Evolutionary conservation across 2,113 vertebrate species (phyloP).

Genomic region (Penelope pileata): DNA sequence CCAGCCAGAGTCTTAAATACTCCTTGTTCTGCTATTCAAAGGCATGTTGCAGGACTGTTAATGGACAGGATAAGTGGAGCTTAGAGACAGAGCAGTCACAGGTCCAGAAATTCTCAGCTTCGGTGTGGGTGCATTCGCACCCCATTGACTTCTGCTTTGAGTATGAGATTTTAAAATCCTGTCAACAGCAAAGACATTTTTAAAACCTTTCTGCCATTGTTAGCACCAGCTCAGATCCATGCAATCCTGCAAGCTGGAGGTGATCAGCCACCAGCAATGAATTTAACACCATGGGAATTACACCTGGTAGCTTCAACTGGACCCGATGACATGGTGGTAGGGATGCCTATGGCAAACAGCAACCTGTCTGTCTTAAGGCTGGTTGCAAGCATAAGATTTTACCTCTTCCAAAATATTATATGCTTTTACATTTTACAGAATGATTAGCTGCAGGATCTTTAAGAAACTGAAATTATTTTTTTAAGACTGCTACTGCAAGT

Average conservation of each 20-base stretch:
- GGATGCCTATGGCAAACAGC: neutral
- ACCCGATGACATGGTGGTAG: neutral
- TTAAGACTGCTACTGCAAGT: neutral
- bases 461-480: neutral
- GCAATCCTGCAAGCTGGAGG: neutral
- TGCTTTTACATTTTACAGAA: neutral
- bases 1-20: neutral
- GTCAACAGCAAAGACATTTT: neutral
- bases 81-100: neutral
- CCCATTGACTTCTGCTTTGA: neutral
- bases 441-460: neutral
- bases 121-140: neutral
- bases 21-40: neutral
- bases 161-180: neutral
- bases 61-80: neutral
- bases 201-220: neutral
- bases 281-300: neutral
- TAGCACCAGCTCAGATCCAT: neutral
- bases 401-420: neutral
- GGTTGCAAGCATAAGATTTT: neutral
- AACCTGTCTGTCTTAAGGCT: neutral
- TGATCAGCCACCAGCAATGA: neutral
- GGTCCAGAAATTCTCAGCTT: neutral
- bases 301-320: neutral
- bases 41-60: neutral